Evolutionary conservation across 2,797 vertebrate species (phyloP), one percentile per base, ranked within the genome.

Genomic region (Prunella strophiata): DNA sequence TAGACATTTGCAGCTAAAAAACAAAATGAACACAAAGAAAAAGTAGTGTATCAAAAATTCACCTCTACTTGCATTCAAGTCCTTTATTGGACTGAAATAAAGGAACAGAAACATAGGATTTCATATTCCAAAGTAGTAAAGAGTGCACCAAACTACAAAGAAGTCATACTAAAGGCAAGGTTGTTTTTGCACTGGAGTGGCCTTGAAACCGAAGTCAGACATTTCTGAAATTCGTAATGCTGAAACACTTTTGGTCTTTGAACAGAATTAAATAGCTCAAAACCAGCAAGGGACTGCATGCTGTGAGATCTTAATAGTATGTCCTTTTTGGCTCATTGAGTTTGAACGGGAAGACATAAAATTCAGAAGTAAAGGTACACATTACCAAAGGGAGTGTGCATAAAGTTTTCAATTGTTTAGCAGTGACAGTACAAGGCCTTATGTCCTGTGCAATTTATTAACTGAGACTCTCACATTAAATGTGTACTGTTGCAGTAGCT

Each of bases 341-440:
- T 96, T 96, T 91, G 88, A 97, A 95, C 82, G 94, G 93, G 86
- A 96, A 92, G 89, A 81, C 88, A 96, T 97, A 93, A 96, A 94
- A 96, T 82, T 81, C 70, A 78, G 89, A 90, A 78, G 72, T 87
- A 94, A 96, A 95, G 0, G 50, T 51, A 89, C 29, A 73, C 0
- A 19, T 77, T 95, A 96, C 78, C 78, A 83, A 95, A 89, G 68
- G 43, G 78, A 91, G 68, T 11, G 26, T 38, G 30, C 79, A 93
- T 88, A 89, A 95, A 34, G 82, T 81, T 94, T 95, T 93, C 86
- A 91, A 48, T 66, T 54, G 42, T 93, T 88, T 84, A 73, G 79
- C 78, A 94, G 86, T 61, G 74, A 88, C 65, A 93, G 80, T 3
- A 8, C 61, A 27, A 68, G 84, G 72, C 34, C 63, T 88, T 52